These are phyloP conservation scores for Xenopus borealis DNA, from an alignment of 2,113 vertebrate genomes.

Conservation along the genomic window DNA sequence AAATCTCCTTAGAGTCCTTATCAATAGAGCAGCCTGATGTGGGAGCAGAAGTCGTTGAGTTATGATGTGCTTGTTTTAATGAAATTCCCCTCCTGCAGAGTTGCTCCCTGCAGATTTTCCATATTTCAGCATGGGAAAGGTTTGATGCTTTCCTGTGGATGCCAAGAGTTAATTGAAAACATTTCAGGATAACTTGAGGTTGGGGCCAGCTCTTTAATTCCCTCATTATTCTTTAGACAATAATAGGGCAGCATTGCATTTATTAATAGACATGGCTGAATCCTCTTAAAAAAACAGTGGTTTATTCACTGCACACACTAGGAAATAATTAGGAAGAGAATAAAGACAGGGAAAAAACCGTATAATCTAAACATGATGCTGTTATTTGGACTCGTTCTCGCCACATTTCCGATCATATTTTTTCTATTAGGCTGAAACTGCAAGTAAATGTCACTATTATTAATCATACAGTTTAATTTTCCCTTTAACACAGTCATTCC, in stretches of 20 bases:
- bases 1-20: constrained; percentile 65
- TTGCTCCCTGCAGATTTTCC: constrained; percentile 81
- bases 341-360: constrained; percentile 50
- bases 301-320: constrained; percentile 52
- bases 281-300: constrained; percentile 65
- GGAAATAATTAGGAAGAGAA: constrained; percentile 57
- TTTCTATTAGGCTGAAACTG: neutral
- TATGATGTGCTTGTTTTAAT: constrained; percentile 84
- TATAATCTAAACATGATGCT: constrained; percentile 50
- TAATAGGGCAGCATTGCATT: constrained; percentile 81
- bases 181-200: constrained; percentile 79
- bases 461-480: too few species aligned
- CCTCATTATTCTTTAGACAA: constrained; percentile 78
- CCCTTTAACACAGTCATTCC: too few species aligned
- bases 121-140: constrained; percentile 83
- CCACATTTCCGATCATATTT: constrained; percentile 37
- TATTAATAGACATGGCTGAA: constrained; percentile 70
- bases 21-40: constrained; percentile 71
- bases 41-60: constrained; percentile 74
- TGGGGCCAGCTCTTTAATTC: constrained; percentile 66
- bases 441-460: neutral
- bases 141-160: constrained; percentile 78
- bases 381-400: constrained; percentile 49
- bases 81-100: constrained; percentile 81
- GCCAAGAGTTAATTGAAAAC: constrained; percentile 91